A percentile compares a stretch with the other conserved stretches of the same genome.
Conservation (phyloP, 2,888 invertebrate genomes). For the Marasmarcha lunaedactyla region DNA sequence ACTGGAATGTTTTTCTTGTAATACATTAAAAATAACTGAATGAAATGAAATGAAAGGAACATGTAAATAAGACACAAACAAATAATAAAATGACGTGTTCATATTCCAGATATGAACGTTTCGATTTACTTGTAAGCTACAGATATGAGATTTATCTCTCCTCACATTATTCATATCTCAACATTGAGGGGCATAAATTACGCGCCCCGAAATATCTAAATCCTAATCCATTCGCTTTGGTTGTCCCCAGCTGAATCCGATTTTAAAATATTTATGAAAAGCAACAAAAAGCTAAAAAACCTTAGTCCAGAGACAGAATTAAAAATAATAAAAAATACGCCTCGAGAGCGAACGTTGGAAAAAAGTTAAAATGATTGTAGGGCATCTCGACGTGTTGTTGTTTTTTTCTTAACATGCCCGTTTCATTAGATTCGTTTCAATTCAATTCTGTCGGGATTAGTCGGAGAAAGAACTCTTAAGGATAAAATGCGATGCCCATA, state of each 20-base stretch:
- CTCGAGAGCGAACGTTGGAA: constrained; percentile 54
- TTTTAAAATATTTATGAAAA: constrained; percentile 70
- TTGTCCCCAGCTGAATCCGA: constrained; percentile 64
- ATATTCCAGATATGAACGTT: constrained; percentile 21
- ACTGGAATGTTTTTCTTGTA: too few species aligned
- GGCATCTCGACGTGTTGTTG: constrained; percentile 48
- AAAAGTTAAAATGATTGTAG: constrained; percentile 67
- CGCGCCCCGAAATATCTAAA: constrained; percentile 66
- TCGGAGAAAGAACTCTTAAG: constrained; percentile 55
- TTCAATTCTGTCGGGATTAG: constrained; percentile 66
- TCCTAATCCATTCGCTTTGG: constrained; percentile 66
- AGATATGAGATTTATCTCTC: constrained; percentile 43
- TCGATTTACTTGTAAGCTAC: constrained; percentile 21
- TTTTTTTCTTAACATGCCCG: constrained; percentile 47
- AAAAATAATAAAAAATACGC: constrained; percentile 55
- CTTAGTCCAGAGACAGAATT: constrained; percentile 55
- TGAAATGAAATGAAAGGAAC: too few species aligned
- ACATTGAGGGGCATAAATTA: constrained; percentile 66
- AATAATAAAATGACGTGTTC: too few species aligned
- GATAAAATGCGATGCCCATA: constrained; percentile 57
- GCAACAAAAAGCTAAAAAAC: constrained; percentile 44
- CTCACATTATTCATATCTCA: constrained; percentile 64
- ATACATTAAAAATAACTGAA: too few species aligned
- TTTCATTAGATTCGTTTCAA: constrained; percentile 68
- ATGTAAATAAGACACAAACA: too few species aligned